A percentile compares a stretch with the other conserved stretches of the same genome.
Evolutionary conservation across 2,113 vertebrate genomes (phyloP).

Genomic region (Scartelaos histophorus): DNA sequence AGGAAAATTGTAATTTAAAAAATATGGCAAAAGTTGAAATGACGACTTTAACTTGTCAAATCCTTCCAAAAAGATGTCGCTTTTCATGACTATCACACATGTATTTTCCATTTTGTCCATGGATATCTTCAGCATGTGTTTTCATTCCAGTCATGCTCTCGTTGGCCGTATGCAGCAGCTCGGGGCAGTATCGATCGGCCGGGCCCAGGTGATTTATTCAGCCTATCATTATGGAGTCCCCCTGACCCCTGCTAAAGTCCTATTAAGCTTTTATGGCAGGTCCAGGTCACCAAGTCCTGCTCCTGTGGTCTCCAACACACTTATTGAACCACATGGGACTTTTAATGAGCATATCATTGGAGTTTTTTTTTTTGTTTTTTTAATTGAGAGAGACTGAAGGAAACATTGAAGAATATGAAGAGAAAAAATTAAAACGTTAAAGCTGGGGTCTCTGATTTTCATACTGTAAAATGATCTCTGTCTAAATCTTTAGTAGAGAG

Average conservation of each 20-base stretch:
- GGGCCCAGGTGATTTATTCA: neutral
- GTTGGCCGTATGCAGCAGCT: neutral
- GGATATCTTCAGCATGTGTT: neutral
- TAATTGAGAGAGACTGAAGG: neutral
- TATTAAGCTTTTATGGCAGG: slow-evolving; percentile 3
- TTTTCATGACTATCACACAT: too few relatives aligned
- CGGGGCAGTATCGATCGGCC: neutral
- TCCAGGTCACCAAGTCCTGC: neutral
- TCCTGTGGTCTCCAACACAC: neutral
- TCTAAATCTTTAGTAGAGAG: too few relatives aligned
- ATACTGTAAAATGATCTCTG: too few relatives aligned
- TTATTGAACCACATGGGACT: neutral
- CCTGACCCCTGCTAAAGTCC: slow-evolving; percentile 1
- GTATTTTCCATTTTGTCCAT: neutral
- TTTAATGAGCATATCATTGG: neutral
- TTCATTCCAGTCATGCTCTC: neutral
- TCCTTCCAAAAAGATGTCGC: too few relatives aligned
- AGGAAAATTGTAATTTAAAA: too few relatives aligned
- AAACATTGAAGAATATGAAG: neutral
- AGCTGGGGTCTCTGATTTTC: too few relatives aligned
- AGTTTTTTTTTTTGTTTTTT: neutral
- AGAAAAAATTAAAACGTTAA: neutral
- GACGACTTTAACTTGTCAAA: too few relatives aligned
- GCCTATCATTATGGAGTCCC: slow-evolving; percentile 4
- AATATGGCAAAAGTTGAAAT: too few relatives aligned